These are phyloP conservation scores for Sinodicranocentrus sp. DNA, from an alignment of 2,888 invertebrate species.

Conservation along the genomic window DNA sequence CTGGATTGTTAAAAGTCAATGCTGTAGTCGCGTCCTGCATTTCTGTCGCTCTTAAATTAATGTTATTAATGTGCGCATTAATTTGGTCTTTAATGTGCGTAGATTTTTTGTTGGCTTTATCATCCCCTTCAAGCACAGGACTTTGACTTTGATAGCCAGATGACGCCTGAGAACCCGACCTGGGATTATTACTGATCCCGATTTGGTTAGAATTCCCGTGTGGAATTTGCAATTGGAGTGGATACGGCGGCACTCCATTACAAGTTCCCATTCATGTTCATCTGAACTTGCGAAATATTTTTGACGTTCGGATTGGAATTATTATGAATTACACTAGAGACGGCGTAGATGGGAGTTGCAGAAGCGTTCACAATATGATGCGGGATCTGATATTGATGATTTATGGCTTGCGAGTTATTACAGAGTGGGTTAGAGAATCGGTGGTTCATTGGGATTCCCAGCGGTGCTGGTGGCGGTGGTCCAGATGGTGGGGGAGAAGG, in stretches of 20 bases:
- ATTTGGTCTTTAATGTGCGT: constrained; percentile 63
- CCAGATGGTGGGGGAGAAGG: constrained; percentile 73
- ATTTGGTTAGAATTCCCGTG: constrained; percentile 33
- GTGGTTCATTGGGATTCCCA: constrained; percentile 75
- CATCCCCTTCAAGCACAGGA: constrained; percentile 75
- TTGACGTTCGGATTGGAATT: constrained; percentile 75
- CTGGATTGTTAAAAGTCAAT: constrained; percentile 69
- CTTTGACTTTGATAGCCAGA: constrained; percentile 76
- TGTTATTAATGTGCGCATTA: constrained; percentile 67
- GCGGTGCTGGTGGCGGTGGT: constrained; percentile 78
- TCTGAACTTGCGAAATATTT: constrained; percentile 74
- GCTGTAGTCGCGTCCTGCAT: constrained; percentile 59
- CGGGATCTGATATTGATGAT: constrained; percentile 76
- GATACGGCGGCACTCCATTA: constrained; percentile 56
- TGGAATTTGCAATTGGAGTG: constrained; percentile 66
- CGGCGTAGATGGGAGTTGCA: constrained; percentile 74
- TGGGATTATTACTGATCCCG: constrained; percentile 57
- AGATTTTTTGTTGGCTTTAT: constrained; percentile 70
- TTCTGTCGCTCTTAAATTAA: constrained; percentile 53
- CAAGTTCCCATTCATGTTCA: constrained; percentile 61
- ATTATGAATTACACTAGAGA: constrained; percentile 74
- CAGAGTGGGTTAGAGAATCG: constrained; percentile 61
- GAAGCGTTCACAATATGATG: constrained; percentile 63
- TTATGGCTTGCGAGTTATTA: constrained; percentile 64
- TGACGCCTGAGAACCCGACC: constrained; percentile 75